These are phyloP conservation scores for Synergus laeviventris DNA, from an alignment of 2,888 invertebrate genomes.

Conservation along the genomic window DNA sequence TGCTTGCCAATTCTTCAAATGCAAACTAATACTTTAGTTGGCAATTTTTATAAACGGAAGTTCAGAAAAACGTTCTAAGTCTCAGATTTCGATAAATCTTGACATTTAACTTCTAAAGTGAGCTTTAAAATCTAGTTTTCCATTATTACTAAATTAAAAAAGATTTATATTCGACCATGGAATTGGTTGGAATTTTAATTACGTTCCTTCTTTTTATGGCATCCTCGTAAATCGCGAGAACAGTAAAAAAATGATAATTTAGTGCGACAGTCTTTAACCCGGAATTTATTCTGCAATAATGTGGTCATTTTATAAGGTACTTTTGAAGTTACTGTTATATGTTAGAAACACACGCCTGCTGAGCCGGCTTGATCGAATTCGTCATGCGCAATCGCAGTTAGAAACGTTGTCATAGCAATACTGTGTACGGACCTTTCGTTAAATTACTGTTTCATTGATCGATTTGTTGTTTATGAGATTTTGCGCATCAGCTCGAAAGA, in stretches of 20 bases:
- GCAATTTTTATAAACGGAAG: neutral
- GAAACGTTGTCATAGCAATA: constrained; percentile 27
- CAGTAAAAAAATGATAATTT: constrained; percentile 7
- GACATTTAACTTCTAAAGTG: neutral
- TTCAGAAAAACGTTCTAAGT: no score
- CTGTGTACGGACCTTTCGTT: constrained; percentile 25
- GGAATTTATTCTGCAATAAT: constrained; percentile 15
- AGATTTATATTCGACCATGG: neutral
- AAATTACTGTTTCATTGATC: constrained; percentile 37
- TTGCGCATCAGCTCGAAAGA: neutral
- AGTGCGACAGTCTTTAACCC: neutral
- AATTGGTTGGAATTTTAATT: neutral
- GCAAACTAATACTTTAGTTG: neutral
- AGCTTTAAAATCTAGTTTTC: neutral
- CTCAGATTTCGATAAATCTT: no score
- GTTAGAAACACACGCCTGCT: constrained; percentile 22
- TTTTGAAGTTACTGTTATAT: constrained; percentile 7
- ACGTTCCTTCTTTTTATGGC: neutral
- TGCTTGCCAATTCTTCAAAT: no score
- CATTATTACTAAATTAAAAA: neutral
- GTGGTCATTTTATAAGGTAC: constrained; percentile 23
- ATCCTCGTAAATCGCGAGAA: constrained; percentile 12
- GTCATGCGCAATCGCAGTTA: constrained; percentile 25
- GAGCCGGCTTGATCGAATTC: constrained; percentile 28
- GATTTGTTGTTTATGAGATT: constrained; percentile 24